Evolutionary conservation across 1,140 invertebrate genomes (phyloP).

Genomic region (Neotoxoptera formosana): DNA sequence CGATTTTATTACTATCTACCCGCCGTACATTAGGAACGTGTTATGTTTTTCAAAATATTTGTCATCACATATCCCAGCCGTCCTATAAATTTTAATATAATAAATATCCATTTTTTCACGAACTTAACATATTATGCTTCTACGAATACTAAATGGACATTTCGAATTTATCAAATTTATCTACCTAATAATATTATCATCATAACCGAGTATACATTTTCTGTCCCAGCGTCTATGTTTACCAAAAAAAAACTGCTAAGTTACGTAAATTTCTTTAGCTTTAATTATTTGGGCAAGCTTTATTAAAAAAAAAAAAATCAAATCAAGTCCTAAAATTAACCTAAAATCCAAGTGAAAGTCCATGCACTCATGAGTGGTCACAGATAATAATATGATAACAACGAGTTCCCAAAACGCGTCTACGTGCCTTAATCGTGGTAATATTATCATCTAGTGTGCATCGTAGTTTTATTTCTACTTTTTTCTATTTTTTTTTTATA

Average conservation of each 20-base stretch:
- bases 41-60: background rate
- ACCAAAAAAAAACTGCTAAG: too few species aligned
- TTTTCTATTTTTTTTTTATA: background rate
- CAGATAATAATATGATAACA: background rate
- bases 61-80: background rate
- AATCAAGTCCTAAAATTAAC: too few species aligned
- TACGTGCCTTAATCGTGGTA: background rate
- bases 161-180: background rate
- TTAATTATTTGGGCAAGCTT: background rate
- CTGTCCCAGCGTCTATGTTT: too few species aligned
- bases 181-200: too few species aligned
- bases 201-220: background rate
- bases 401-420: background rate
- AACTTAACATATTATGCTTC: background rate
- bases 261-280: background rate
- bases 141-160: background rate
- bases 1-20: background rate
- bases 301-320: too few species aligned
- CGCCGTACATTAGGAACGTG: background rate
- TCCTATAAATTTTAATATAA: background rate
- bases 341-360: too few species aligned
- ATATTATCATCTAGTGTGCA: background rate
- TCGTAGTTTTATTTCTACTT: too few species aligned
- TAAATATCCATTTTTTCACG: background rate
- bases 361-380: too few species aligned